Percentiles rank a stretch among this genome's conserved stretches.
Evolutionary conservation across 2,888 invertebrate genomes (phyloP).

Genomic region (Girardia tigrina): DNA sequence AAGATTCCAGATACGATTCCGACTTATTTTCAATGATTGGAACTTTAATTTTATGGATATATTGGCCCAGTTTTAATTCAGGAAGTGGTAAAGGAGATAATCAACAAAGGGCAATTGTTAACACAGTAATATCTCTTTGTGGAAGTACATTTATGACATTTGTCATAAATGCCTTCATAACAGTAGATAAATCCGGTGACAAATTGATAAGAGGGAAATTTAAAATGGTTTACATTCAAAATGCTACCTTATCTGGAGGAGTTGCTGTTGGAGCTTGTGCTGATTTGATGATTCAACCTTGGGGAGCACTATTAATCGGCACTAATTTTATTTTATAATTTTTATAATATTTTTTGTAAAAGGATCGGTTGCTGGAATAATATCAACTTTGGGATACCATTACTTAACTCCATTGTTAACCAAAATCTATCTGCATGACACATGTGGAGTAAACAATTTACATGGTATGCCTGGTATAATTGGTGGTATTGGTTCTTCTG

Average conservation of each 20-base stretch:
- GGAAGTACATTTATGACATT: conserved; percentile 70
- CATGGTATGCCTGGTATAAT: conserved; percentile 80
- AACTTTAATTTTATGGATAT: conserved; percentile 81
- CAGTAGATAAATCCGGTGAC: neutral
- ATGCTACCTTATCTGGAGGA: conserved; percentile 79
- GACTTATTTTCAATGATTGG: conserved; percentile 54
- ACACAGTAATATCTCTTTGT: conserved; percentile 76
- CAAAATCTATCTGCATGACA: conserved; percentile 57
- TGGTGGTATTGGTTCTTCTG: conserved; percentile 63
- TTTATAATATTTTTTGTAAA: conserved; percentile 51
- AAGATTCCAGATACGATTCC: conserved; percentile 25
- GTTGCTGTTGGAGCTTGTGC: conserved; percentile 75
- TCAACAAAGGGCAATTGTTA: conserved; percentile 71
- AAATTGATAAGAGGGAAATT: conserved; percentile 41
- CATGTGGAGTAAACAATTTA: conserved; percentile 80
- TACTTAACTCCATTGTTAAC: conserved; percentile 52
- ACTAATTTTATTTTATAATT: neutral
- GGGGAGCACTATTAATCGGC: conserved; percentile 65
- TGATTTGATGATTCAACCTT: conserved; percentile 66
- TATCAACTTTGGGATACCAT: conserved; percentile 67
- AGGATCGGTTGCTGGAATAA: conserved; percentile 61
- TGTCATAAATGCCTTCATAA: conserved; percentile 61
- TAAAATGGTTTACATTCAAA: conserved; percentile 66
- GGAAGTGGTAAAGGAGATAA: conserved; percentile 60
- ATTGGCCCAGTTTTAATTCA: conserved; percentile 92